Evolutionary conservation across 2,113 vertebrate species (phyloP), one percentile per base, ranked within the genome.

Genomic region (Panthera tigris): DNA sequence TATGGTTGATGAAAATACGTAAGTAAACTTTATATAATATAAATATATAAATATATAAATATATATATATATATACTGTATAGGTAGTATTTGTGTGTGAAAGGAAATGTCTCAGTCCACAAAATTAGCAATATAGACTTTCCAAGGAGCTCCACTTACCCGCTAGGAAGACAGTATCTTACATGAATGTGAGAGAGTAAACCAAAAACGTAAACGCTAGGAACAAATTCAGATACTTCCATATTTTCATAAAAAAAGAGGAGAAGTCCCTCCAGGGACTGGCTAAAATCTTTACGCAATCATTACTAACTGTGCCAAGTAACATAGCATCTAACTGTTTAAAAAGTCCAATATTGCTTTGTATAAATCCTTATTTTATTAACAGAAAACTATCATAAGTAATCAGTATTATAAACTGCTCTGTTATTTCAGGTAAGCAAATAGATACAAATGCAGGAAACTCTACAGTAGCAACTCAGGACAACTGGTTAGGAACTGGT

Each of bases 281-380:
- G 97, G 98, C 98, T 99, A 98, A 99, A 98, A 98, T 98, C 99
- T 98, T 98, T 99, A 99, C 99, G 98, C 98, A 97, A 99, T 99
- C 98, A 98, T 99, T 97, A 99, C 99, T 99, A 99, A 99, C 99
- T 98, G 99, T 99, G 99, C 99, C 99, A 99, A 99, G 99, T 99
- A 99, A 99, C 98, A 97, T 99, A 99, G 99, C 99, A 99, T 99
- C 99, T 98, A 99, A 99, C 98, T 98, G 98, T 99, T 98, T 98
- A 99, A 86, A 89, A 90, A 99, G 98, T 99, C 98, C 97, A 97
- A 98, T 98, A 98, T 98, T 98, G 99, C 99, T 99, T 99, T 99
- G 98, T 99, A 99, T 99, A 99, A 99, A 99, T 99, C 98, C 99
- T 99, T 99, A 99, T 99, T 99, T 99, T 99, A 99, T 99, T 99